Evolutionary conservation across 2,888 invertebrate species (phyloP).

Genomic region (Deilephila porcellus): DNA sequence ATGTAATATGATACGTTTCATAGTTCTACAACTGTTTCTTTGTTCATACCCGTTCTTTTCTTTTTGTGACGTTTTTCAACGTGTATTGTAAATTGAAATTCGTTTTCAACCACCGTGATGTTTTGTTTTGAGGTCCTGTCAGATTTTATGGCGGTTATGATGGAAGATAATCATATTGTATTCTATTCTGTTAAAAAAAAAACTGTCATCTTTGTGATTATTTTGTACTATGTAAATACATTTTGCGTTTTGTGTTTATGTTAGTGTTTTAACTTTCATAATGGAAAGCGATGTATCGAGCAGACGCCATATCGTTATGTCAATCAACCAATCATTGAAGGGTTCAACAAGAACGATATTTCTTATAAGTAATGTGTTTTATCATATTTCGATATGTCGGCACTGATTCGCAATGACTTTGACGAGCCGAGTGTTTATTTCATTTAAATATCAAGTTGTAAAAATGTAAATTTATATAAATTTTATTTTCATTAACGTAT

Average conservation of each 20-base stretch:
- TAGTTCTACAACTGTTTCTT: constrained; percentile 67
- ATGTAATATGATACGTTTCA: constrained; percentile 79
- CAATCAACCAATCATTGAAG: constrained; percentile 68
- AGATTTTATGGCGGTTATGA: not conserved
- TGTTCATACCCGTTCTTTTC: constrained; percentile 38
- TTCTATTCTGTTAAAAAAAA: no score
- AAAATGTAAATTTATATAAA: not conserved
- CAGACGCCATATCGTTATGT: constrained; percentile 69
- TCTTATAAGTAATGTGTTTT: constrained; percentile 68
- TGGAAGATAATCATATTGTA: not conserved
- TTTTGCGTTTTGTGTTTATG: not conserved
- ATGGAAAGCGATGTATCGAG: constrained; percentile 66
- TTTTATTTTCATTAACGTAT: not conserved
- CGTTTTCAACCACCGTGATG: not conserved
- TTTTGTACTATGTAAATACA: not conserved
- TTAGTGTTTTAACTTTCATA: constrained; percentile 72
- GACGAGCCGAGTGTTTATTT: not conserved
- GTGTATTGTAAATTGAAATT: constrained; percentile 21
- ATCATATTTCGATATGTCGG: constrained; percentile 52
- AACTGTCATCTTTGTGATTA: no score
- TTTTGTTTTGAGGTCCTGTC: constrained; percentile 1
- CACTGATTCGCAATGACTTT: constrained; percentile 14
- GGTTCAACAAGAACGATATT: constrained; percentile 67
- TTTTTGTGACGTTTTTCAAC: constrained; percentile 37
- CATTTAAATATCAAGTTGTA: constrained; percentile 6